Evolutionary conservation across 2,888 invertebrate genomes (phyloP).

Genomic region (Drosophila aldrichi): DNA sequence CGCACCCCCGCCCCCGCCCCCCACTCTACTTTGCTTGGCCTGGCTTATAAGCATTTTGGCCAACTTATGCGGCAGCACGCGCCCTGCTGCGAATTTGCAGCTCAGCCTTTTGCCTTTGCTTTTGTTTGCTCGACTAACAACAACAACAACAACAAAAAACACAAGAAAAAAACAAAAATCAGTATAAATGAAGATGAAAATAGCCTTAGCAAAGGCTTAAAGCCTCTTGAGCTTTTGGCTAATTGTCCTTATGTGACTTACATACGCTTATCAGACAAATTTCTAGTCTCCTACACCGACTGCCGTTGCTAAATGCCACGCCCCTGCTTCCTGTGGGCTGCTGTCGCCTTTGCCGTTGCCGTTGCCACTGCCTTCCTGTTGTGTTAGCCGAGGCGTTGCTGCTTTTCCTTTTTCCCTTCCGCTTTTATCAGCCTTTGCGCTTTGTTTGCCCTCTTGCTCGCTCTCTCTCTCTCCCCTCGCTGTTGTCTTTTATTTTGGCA

Average conservation of each 20-base stretch:
- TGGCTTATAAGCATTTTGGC: constrained; percentile 32
- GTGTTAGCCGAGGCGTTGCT: constrained; percentile 22
- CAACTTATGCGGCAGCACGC: constrained; percentile 23
- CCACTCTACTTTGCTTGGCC: constrained; percentile 4
- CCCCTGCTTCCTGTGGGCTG: constrained; percentile 3
- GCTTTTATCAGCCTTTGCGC: constrained; percentile 58
- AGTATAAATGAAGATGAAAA: constrained; percentile 37
- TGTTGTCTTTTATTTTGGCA: constrained; percentile 60
- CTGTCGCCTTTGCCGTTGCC: constrained; percentile 5
- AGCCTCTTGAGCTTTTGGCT: constrained; percentile 76
- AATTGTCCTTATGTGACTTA: constrained; percentile 83
- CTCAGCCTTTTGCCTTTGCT: constrained; percentile 14
- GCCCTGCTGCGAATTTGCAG: constrained; percentile 22
- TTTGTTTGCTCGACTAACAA: constrained; percentile 32
- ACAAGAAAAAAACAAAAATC: not conserved
- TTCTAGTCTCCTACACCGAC: not conserved
- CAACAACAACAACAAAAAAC: constrained; percentile 4
- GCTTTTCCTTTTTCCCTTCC: constrained; percentile 34
- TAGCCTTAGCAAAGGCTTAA: constrained; percentile 44
- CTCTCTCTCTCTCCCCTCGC: not conserved
- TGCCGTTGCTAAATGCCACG: not conserved
- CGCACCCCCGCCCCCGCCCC: not conserved
- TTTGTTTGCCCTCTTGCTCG: constrained; percentile 23
- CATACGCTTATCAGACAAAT: constrained; percentile 60
- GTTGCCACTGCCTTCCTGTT: constrained; percentile 1